Conservation (phyloP, 2,888 invertebrate genomes). For the Neoitamus cyanurus region DNA sequence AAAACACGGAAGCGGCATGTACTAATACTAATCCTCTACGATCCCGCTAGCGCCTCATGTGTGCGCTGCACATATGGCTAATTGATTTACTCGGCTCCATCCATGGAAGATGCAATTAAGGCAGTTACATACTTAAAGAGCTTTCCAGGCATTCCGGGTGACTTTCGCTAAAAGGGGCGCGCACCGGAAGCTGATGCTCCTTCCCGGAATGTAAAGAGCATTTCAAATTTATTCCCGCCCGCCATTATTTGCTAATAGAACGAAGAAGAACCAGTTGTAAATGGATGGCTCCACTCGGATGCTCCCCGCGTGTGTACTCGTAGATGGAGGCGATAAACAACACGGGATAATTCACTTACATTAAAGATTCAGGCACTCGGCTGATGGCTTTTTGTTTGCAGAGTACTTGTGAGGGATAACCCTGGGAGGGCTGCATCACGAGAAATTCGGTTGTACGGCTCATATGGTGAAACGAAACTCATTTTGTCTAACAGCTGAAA, state of each 20-base stretch:
- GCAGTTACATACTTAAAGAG: not conserved
- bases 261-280: not conserved
- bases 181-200: not conserved
- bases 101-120: constrained; percentile 1
- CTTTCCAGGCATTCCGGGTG: not conserved
- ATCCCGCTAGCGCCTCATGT: not conserved
- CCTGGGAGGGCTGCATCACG: not conserved
- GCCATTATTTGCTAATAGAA: constrained; percentile 17
- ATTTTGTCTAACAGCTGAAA: not conserved
- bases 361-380: not conserved
- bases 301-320: not conserved
- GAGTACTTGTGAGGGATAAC: not conserved
- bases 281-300: not conserved
- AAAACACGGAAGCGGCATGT: not conserved
- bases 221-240: not conserved
- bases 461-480: not conserved
- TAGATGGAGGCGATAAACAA: not conserved
- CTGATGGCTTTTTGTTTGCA: not conserved
- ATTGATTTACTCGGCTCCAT: constrained; percentile 21
- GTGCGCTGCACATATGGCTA: constrained; percentile 2
- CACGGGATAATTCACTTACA: not conserved
- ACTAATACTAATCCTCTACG: not conserved
- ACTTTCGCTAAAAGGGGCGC: not conserved
- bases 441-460: not conserved
- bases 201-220: not conserved